Evolutionary conservation across 35 echinoderm and acorn worm genomes (phyloP).

Genomic region (Anneissia japonica): DNA sequence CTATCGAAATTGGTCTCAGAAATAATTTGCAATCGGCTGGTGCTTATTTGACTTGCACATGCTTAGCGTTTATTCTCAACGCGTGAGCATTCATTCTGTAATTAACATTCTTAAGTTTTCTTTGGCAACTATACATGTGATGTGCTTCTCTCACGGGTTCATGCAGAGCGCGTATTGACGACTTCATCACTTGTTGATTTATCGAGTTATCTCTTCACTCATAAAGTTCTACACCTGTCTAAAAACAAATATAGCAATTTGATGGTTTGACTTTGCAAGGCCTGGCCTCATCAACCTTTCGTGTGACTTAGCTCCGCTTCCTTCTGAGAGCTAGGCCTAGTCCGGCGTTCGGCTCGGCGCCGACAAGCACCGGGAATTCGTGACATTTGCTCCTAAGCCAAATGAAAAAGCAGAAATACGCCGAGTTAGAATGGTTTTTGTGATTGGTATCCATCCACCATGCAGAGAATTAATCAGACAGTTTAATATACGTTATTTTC

Average conservation of each 20-base stretch:
- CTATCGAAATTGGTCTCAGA: no score
- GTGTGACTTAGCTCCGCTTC: neutral
- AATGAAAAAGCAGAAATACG: neutral
- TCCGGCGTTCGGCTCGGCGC: neutral
- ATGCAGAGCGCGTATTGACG: neutral
- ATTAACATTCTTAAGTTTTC: neutral
- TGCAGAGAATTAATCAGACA: neutral
- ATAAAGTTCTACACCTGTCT: neutral
- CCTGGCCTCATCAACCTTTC: neutral
- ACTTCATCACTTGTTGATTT: neutral
- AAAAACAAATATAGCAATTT: neutral
- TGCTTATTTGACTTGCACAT: no score
- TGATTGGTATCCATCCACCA: neutral
- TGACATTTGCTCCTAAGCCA: conserved; percentile 1
- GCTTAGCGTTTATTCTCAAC: neutral
- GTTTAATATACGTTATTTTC: neutral
- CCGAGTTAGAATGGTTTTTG: neutral
- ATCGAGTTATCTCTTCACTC: neutral
- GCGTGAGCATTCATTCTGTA: neutral
- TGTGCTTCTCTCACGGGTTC: neutral
- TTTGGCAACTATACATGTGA: neutral
- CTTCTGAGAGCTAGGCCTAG: neutral
- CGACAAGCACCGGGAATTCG: neutral
- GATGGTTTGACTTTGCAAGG: neutral
- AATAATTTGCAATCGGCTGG: no score